These are phyloP conservation scores for Barbus barbus DNA, from an alignment of 2,113 vertebrate species.

Conservation along the genomic window DNA sequence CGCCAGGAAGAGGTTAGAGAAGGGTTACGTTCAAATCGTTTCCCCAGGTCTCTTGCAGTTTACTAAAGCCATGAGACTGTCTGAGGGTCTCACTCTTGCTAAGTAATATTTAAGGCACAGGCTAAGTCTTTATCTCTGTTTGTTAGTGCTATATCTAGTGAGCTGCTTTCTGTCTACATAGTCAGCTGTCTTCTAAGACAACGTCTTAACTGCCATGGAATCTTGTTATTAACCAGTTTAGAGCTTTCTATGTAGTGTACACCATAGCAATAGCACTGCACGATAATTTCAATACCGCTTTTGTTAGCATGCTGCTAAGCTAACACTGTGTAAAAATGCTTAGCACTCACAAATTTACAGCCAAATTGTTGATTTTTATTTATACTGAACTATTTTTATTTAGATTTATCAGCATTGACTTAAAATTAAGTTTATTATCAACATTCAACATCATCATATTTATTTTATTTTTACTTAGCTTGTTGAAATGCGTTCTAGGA, in stretches of 20 bases:
- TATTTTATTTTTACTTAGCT: neutral
- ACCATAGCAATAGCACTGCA: neutral
- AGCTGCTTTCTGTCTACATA: neutral
- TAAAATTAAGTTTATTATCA: neutral
- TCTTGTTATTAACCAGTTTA: neutral
- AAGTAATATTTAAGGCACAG: neutral
- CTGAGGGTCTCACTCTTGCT: neutral
- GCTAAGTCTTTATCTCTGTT: neutral
- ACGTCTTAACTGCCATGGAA: neutral
- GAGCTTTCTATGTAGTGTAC: neutral
- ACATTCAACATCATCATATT: neutral
- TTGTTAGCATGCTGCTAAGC: neutral
- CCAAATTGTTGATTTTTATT: no score
- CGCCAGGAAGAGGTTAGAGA: conserved; percentile 22
- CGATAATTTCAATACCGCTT: neutral
- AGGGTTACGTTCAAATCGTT: neutral
- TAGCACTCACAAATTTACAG: neutral
- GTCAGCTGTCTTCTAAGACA: neutral
- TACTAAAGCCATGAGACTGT: neutral
- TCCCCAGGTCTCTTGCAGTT: neutral
- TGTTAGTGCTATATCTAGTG: neutral
- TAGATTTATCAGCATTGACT: neutral
- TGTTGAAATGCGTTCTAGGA: neutral
- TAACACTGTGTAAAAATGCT: neutral
- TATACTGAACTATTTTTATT: no score